Percentiles rank a stretch among this genome's conserved stretches.
phyloP scores from a whole-genome alignment of 2,113 vertebrate genomes.

The Pterocles burchelli region DNA sequence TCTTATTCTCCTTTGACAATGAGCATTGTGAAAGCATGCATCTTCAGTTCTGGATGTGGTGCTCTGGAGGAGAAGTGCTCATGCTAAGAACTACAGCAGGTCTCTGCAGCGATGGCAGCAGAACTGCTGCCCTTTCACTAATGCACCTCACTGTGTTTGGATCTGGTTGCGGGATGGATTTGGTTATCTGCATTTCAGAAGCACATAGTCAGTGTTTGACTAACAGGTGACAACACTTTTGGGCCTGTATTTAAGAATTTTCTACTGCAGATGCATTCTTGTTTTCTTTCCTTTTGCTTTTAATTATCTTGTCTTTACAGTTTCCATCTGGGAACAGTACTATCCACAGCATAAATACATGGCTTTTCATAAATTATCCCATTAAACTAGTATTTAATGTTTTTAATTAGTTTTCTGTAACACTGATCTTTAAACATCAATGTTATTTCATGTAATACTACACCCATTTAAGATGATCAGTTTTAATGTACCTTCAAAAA shows the following conservation, averaged over 20 bases:
- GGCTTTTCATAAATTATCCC: background rate
- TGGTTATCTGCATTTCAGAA: constrained; percentile 4
- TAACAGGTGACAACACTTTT: background rate
- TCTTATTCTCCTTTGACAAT: background rate
- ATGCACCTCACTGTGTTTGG: background rate
- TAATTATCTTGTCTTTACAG: background rate
- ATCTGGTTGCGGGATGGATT: background rate
- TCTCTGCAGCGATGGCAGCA: background rate
- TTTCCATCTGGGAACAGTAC: background rate
- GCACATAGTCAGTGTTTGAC: background rate
- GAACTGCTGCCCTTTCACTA: background rate
- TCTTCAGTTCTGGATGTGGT: rapidly evolving
- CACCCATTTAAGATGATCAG: background rate
- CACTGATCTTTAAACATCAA: background rate
- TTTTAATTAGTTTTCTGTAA: background rate
- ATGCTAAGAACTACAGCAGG: background rate
- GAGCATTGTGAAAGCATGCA: background rate
- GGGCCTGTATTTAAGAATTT: background rate
- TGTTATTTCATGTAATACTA: background rate
- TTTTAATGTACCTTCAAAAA: background rate
- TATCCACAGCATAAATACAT: background rate
- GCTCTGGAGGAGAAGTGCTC: background rate
- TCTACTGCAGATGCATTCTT: background rate
- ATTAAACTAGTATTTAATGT: background rate
- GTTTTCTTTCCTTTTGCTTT: background rate